Conservation (phyloP, 2,113 vertebrate species). For the Smithornis capensis region DNA sequence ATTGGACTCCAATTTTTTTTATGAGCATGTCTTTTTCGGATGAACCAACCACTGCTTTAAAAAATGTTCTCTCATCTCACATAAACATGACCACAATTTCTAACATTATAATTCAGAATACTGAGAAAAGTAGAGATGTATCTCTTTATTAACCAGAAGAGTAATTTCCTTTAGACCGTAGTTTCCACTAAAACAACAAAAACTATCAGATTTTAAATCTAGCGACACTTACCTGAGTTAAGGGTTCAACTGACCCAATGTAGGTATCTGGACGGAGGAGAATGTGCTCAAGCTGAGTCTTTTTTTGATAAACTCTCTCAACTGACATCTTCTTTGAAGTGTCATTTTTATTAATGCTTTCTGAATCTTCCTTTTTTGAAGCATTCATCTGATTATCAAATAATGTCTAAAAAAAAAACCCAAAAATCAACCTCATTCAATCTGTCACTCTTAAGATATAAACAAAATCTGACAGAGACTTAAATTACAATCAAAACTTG, state of each 20-base stretch:
- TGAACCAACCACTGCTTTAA: background rate
- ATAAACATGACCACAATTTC: background rate
- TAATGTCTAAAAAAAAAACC: slow-evolving; percentile 77
- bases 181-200: background rate
- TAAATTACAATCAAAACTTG: background rate
- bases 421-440: background rate
- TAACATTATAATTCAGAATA: background rate
- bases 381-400: slow-evolving; percentile 87
- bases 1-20: background rate
- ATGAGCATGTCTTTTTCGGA: background rate
- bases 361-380: slow-evolving; percentile 87
- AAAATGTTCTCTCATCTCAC: background rate
- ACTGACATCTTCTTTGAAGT: slow-evolving; percentile 92
- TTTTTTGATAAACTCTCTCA: slow-evolving; percentile 98
- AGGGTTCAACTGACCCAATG: slow-evolving; percentile 91
- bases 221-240: slow-evolving; percentile 86
- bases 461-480: background rate
- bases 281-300: slow-evolving; percentile 97
- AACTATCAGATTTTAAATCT: background rate
- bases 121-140: background rate
- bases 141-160: background rate
- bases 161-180: background rate
- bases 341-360: slow-evolving; percentile 84
- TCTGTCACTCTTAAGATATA: background rate
- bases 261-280: slow-evolving; percentile 98